Conservation (phyloP, 2,113 vertebrate genomes). For the Ictalurus furcatus region DNA sequence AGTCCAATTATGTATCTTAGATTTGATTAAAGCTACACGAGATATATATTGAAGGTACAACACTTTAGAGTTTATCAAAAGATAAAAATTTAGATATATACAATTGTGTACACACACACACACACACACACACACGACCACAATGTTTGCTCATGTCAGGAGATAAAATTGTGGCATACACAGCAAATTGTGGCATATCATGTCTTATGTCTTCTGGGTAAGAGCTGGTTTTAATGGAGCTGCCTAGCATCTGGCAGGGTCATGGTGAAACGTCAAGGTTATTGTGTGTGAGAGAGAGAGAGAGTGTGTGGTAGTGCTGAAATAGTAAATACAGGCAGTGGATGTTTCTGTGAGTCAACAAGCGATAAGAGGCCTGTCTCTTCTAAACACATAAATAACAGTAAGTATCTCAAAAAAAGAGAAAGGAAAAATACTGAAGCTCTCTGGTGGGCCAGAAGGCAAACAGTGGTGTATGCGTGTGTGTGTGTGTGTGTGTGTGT, state of each 20-base stretch:
- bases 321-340: slow-evolving; percentile 21
- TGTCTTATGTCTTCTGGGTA: background rate
- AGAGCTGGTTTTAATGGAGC: slow-evolving; percentile 21
- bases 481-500: slow-evolving; percentile 40
- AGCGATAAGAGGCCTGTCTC: slow-evolving; percentile 33
- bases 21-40: background rate
- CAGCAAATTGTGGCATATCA: background rate
- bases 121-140: background rate
- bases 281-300: slow-evolving; percentile 34
- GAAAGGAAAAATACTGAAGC: slow-evolving; percentile 31
- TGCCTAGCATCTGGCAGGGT: slow-evolving; percentile 21
- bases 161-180: background rate
- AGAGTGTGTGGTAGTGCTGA: slow-evolving; percentile 33
- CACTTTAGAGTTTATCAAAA: background rate
- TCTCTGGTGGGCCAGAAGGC: slow-evolving; percentile 42
- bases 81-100: slow-evolving; percentile 5
- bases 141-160: background rate
- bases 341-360: slow-evolving; percentile 37
- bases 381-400: slow-evolving; percentile 44
- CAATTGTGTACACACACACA: slow-evolving; percentile 2
- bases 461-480: slow-evolving; percentile 30
- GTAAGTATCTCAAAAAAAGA: slow-evolving; percentile 36
- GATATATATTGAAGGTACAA: background rate
- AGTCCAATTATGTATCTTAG: background rate
- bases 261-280: slow-evolving; percentile 13